Conservation (phyloP, 2,113 vertebrate species). For the Pangasianodon gigas region DNA sequence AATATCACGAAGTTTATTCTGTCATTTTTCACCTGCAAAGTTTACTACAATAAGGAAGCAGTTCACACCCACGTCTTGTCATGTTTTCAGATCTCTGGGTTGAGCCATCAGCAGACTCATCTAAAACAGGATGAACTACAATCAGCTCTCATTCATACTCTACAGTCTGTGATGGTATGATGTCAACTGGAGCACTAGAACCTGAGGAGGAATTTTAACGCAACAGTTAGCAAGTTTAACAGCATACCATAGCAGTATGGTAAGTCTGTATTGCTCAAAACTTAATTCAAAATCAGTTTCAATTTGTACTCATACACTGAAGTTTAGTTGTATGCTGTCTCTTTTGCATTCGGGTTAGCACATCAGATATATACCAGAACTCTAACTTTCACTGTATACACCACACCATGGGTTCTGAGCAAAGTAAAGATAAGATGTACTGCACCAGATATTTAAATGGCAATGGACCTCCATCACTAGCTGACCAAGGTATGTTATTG, state of each 20-base stretch:
- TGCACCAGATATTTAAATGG: constrained; percentile 69
- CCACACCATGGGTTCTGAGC: constrained; percentile 64
- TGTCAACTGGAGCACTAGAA: background rate
- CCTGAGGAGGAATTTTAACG: background rate
- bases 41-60: constrained; percentile 16
- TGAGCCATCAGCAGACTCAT: background rate
- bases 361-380: background rate
- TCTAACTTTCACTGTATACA: background rate
- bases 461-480: constrained; percentile 59
- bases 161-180: background rate
- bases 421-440: constrained; percentile 67
- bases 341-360: constrained; percentile 1
- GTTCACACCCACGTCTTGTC: background rate
- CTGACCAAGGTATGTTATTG: constrained; percentile 57
- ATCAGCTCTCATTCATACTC: background rate
- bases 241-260: background rate
- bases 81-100: background rate
- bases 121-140: constrained; percentile 43
- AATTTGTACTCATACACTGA: background rate
- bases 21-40: background rate
- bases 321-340: background rate
- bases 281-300: background rate
- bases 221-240: background rate
- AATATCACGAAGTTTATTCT: background rate
- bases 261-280: constrained; percentile 3